A percentile compares a stretch with the other conserved stretches of the same genome.
phyloP scores from a whole-genome alignment of 2,113 vertebrate genomes.

The Xiphorhynchus elegans region DNA sequence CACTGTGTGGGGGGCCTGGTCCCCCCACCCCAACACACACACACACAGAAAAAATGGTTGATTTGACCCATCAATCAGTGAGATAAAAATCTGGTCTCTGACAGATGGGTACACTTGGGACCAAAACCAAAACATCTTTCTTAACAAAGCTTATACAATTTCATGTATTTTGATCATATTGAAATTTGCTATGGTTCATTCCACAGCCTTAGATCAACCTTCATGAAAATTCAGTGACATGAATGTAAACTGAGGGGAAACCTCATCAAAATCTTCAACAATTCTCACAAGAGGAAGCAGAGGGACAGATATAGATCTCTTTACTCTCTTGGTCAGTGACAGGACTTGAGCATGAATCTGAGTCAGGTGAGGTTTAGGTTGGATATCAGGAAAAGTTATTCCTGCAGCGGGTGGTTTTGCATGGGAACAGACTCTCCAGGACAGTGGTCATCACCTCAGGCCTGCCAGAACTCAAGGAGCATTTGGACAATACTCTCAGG shows the following conservation, averaged over 20 bases:
- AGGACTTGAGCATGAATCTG: background rate
- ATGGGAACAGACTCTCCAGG: background rate
- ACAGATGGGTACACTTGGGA: background rate
- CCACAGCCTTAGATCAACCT: background rate
- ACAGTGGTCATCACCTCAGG: background rate
- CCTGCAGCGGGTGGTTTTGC: background rate
- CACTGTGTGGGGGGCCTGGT: too few species aligned
- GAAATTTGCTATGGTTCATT: background rate
- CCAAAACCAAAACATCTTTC: background rate
- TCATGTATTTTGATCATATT: background rate
- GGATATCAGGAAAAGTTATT: background rate
- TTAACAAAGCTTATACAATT: background rate
- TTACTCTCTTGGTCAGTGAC: background rate
- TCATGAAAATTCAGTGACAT: background rate
- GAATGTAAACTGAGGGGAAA: background rate
- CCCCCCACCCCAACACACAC: too few species aligned
- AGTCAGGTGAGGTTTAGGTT: background rate
- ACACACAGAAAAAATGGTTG: too few species aligned
- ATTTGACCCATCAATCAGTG: too few species aligned
- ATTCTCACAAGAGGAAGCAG: background rate
- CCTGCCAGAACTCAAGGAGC: background rate
- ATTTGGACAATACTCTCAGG: background rate
- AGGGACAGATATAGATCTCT: background rate
- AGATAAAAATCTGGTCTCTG: too few species aligned
- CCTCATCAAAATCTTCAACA: background rate